phyloP scores from a whole-genome alignment of 2,113 vertebrate species.

The Tupaia chinensis region DNA sequence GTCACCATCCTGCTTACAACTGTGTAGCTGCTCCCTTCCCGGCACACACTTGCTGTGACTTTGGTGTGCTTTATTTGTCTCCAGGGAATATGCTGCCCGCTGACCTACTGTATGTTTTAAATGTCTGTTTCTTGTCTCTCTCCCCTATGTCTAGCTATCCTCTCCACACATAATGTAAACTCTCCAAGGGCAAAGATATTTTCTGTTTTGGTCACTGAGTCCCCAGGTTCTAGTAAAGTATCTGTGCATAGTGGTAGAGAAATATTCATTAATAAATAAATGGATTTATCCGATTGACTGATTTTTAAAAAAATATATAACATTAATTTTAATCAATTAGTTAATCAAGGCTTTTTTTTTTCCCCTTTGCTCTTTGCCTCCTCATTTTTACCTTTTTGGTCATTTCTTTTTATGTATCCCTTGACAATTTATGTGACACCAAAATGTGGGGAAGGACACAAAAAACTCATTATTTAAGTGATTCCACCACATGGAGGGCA shows the following conservation, averaged over 20 bases:
- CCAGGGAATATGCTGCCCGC: neutral
- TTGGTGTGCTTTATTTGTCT: neutral
- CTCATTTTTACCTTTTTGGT: constrained; percentile 35
- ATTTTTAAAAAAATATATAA: neutral
- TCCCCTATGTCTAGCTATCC: rapidly evolving
- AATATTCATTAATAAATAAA: constrained; percentile 10
- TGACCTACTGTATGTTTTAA: neutral
- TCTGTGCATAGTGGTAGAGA: neutral
- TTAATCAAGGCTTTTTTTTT: no score
- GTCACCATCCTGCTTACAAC: neutral
- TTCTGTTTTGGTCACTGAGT: constrained; percentile 11
- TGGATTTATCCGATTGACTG: neutral
- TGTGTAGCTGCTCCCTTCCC: neutral
- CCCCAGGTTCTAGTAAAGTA: neutral
- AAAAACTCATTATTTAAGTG: constrained; percentile 24
- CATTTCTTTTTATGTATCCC: neutral
- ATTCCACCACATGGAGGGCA: constrained; percentile 23
- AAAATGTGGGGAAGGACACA: constrained; percentile 47
- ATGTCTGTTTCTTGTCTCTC: neutral
- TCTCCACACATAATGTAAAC: neutral
- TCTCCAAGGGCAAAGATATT: neutral
- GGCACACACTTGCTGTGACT: neutral
- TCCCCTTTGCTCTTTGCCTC: neutral
- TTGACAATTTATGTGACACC: constrained; percentile 51
- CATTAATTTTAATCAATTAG: constrained; percentile 33